Percentiles rank a stretch among this genome's conserved stretches.
phyloP scores from a whole-genome alignment of 2,113 vertebrate species.

The Setophaga coronata region DNA sequence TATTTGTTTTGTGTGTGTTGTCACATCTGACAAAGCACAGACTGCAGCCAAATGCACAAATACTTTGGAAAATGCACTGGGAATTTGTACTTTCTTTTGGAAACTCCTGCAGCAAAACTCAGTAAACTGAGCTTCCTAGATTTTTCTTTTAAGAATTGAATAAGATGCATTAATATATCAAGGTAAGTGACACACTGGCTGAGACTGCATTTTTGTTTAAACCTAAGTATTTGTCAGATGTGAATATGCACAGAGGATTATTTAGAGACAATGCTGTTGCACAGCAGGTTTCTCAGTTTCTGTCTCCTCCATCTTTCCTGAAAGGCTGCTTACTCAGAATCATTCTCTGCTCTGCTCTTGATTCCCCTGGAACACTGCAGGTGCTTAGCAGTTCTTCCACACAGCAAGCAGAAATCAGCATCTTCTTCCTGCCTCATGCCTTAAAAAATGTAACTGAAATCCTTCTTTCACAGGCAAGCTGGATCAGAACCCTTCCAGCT shows the following conservation, averaged over 20 bases:
- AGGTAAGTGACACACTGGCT: not conserved
- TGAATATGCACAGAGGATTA: not conserved
- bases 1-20: not conserved
- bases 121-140: not conserved
- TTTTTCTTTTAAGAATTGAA: not conserved
- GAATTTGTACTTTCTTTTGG: not conserved
- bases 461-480: not conserved
- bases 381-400: not conserved
- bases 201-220: not conserved
- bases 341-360: not conserved
- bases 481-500: not conserved
- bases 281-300: not conserved
- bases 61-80: not conserved
- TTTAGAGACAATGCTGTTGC: not conserved
- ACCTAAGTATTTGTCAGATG: not conserved
- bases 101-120: not conserved
- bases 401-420: not conserved
- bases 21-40: not conserved
- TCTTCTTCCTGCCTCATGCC: not conserved
- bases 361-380: not conserved
- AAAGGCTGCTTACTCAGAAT: not conserved
- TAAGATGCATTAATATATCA: not conserved
- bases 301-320: not conserved
- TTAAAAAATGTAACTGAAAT: not conserved
- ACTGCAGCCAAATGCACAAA: not conserved